These are phyloP conservation scores for Plusia festucae DNA, from an alignment of 2,888 invertebrate species.

Conservation along the genomic window DNA sequence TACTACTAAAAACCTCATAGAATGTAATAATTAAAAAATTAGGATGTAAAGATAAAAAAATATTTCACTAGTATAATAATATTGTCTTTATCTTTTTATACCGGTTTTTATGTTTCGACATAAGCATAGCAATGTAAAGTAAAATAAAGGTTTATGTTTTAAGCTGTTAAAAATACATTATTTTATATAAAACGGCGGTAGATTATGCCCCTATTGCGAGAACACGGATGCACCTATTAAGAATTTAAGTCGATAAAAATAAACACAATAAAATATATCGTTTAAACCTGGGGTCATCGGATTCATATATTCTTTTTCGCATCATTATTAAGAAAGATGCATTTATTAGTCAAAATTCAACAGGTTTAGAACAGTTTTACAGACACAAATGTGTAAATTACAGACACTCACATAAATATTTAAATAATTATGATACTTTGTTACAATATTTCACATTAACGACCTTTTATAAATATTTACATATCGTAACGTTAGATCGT, in stretches of 20 bases:
- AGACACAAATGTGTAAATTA: background rate
- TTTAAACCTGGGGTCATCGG: background rate
- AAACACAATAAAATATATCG: background rate
- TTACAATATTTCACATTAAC: background rate
- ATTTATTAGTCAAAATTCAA: background rate
- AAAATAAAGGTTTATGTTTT: slow-evolving; percentile 16
- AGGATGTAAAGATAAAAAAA: background rate
- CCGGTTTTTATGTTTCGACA: slow-evolving; percentile 20
- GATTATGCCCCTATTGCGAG: slow-evolving; percentile 12
- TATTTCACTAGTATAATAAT: slow-evolving; percentile 29
- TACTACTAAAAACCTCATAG: slow-evolving; percentile 15
- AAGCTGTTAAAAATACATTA: slow-evolving; percentile 4
- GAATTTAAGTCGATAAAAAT: background rate
- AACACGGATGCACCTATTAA: background rate
- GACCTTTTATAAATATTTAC: background rate
- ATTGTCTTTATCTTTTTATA: slow-evolving; percentile 27
- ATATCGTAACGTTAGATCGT: background rate
- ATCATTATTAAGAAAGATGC: background rate
- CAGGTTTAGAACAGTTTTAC: background rate
- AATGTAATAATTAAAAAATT: slow-evolving; percentile 21
- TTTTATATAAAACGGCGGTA: background rate
- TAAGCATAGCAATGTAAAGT: slow-evolving; percentile 9
- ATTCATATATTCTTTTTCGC: background rate
- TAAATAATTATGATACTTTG: background rate
- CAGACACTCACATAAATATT: background rate